These are phyloP conservation scores for Tauraco erythrolophus DNA, from an alignment of 2,113 vertebrate genomes.

Conservation along the genomic window DNA sequence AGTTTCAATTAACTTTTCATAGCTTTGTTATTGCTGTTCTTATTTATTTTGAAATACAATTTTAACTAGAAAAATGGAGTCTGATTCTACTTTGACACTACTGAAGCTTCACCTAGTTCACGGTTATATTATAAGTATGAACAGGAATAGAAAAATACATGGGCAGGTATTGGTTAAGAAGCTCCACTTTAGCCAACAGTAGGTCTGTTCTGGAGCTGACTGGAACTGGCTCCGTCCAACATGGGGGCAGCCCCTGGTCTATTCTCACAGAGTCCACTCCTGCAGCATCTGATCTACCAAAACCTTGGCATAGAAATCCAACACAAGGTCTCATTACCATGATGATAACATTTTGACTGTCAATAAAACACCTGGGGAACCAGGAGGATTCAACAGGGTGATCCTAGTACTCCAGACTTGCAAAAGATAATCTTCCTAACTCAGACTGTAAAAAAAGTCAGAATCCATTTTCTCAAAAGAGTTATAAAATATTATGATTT, in stretches of 20 bases:
- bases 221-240: not conserved
- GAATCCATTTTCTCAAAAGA: not conserved
- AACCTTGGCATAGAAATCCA: not conserved
- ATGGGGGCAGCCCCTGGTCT: accelerated
- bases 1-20: not conserved
- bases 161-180: not conserved
- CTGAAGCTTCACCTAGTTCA: not conserved
- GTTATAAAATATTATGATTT: not conserved
- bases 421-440: not conserved
- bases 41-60: not conserved
- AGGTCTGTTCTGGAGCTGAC: not conserved
- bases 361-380: not conserved
- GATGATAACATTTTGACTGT: not conserved
- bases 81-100: not conserved
- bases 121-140: not conserved
- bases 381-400: not conserved
- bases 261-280: not conserved
- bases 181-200: not conserved
- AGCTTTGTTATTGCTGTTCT: not conserved
- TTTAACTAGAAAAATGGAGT: not conserved
- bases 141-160: not conserved
- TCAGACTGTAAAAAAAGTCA: not conserved
- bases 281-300: not conserved
- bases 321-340: not conserved
- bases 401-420: not conserved